Conservation (phyloP, 2,888 invertebrate species). For the Carterocephalus palaemon region DNA sequence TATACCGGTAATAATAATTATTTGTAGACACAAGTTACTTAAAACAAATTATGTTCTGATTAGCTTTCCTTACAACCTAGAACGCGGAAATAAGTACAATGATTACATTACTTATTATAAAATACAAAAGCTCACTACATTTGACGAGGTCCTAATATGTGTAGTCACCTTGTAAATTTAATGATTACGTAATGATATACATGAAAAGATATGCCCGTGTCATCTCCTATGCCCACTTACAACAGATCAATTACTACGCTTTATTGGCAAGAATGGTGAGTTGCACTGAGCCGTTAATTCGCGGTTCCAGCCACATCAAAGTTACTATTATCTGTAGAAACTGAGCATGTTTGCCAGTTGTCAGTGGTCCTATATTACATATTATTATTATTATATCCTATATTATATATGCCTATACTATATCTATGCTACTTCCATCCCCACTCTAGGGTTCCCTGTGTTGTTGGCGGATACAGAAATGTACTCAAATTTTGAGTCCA, state of each 20-base stretch:
- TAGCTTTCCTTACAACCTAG: neutral
- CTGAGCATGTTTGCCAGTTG: too few relatives aligned
- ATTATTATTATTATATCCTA: too few relatives aligned
- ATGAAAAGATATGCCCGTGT: conserved; percentile 4
- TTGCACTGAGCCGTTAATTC: too few relatives aligned
- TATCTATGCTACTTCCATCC: too few relatives aligned
- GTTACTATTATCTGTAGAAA: too few relatives aligned
- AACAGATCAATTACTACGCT: conserved; percentile 1
- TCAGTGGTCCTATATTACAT: too few relatives aligned
- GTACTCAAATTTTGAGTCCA: too few relatives aligned
- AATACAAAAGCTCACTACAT: conserved; percentile 1
- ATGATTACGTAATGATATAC: conserved; percentile 2
- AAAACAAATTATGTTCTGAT: neutral
- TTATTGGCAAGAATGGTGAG: conserved; percentile 12
- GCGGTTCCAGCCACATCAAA: too few relatives aligned
- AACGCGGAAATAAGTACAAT: conserved; percentile 10
- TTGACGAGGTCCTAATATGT: conserved; percentile 1
- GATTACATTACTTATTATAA: neutral
- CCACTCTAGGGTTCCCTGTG: too few relatives aligned
- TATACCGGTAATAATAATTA: neutral
- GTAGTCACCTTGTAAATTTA: neutral
- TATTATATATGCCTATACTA: too few relatives aligned
- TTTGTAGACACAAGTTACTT: neutral
- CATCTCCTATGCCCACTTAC: neutral
- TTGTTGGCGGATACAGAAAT: too few relatives aligned